These are phyloP conservation scores for Apostichopus californicus DNA, from an alignment of 35 echinoderm and acorn worm genomes.

Conservation along the genomic window DNA sequence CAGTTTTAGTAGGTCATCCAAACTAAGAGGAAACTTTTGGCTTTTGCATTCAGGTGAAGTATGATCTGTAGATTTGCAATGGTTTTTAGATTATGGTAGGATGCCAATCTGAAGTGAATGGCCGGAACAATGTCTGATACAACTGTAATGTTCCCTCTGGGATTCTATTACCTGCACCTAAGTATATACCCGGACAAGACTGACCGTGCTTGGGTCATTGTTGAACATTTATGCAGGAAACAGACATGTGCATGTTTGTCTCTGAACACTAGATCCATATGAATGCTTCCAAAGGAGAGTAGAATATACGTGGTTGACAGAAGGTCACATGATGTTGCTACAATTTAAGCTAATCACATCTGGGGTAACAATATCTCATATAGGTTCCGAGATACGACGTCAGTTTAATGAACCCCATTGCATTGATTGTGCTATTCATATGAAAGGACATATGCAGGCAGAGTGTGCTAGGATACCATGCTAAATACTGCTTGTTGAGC, in stretches of 20 bases:
- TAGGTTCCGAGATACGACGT: too few species aligned
- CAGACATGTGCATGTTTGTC: background rate
- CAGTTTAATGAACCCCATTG: too few species aligned
- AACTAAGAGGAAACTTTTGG: background rate
- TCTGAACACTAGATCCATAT: background rate
- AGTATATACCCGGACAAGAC: background rate
- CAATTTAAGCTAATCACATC: too few species aligned
- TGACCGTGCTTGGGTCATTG: background rate
- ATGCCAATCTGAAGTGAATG: background rate
- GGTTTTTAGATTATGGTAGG: background rate
- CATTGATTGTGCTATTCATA: too few species aligned
- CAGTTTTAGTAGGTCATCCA: background rate
- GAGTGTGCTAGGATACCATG: too few species aligned
- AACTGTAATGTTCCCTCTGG: background rate
- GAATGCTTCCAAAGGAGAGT: background rate
- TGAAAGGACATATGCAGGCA: too few species aligned
- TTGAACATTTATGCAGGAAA: background rate
- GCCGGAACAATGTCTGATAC: background rate
- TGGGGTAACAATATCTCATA: too few species aligned
- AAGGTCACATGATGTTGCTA: too few species aligned
- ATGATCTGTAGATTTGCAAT: background rate
- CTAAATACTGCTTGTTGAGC: too few species aligned
- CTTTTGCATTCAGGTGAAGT: constrained; percentile 8
- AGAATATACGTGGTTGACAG: background rate
- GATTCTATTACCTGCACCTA: background rate